These are phyloP conservation scores for Oncorhynchus masou DNA, from an alignment of 2,113 vertebrate genomes.

Conservation along the genomic window DNA sequence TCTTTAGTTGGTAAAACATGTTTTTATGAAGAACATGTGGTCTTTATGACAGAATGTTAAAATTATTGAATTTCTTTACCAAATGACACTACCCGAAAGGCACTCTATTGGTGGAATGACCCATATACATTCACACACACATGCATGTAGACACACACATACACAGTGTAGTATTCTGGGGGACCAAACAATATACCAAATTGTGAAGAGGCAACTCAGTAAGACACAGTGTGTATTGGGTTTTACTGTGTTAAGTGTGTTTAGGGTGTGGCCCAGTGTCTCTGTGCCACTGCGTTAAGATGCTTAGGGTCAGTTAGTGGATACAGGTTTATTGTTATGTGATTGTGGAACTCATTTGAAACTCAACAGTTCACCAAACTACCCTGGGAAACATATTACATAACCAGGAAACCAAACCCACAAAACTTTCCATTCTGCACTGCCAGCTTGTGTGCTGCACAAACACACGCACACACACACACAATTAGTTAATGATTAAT, in stretches of 20 bases:
- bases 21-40: no score
- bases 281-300: constrained; percentile 16
- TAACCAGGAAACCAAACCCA: constrained; percentile 32
- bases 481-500: constrained; percentile 16
- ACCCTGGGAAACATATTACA: constrained; percentile 23
- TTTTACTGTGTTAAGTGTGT: background rate
- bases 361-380: constrained; percentile 32
- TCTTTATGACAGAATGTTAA: no score
- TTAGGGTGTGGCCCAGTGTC: background rate
- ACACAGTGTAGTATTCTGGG: background rate
- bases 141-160: background rate
- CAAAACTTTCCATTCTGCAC: constrained; percentile 32
- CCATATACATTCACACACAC: background rate
- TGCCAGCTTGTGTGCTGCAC: constrained; percentile 22
- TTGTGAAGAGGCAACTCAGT: background rate
- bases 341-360: constrained; percentile 32
- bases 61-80: no score
- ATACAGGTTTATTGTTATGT: constrained; percentile 17
- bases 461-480: background rate
- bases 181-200: background rate
- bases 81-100: no score
- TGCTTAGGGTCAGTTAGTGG: constrained; percentile 9
- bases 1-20: no score
- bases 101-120: background rate
- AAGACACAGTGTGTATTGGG: background rate